Conservation (phyloP, 1,140 invertebrate genomes). For the Riptortus pedestris region DNA sequence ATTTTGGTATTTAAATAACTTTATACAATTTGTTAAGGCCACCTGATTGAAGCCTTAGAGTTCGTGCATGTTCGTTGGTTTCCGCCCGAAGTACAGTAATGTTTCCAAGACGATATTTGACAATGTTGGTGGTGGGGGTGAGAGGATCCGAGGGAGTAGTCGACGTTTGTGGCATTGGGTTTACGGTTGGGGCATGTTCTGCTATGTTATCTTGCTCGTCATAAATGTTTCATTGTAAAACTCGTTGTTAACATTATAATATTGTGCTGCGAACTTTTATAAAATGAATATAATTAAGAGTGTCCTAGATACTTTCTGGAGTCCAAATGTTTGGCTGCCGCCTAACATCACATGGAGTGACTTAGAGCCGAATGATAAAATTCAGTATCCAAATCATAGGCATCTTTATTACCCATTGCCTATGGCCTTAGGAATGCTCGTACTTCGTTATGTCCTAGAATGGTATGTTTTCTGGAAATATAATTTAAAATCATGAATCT, state of each 20-base stretch:
- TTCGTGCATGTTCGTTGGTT: no score
- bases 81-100: no score
- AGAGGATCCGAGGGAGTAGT: not conserved
- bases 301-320: conserved; percentile 61
- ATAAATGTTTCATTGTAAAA: no score
- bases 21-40: no score
- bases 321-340: conserved; percentile 73
- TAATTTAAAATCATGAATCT: not conserved
- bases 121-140: not conserved
- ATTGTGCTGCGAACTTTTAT: no score
- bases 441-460: conserved; percentile 65
- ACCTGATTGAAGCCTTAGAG: no score
- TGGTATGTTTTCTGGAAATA: conserved; percentile 63
- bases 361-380: conserved; percentile 61
- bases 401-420: conserved; percentile 71
- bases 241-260: no score
- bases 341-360: conserved; percentile 84
- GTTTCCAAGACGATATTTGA: no score
- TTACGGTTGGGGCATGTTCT: not conserved
- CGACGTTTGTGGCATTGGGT: not conserved
- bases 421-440: conserved; percentile 62
- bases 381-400: conserved; percentile 67
- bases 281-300: conserved; percentile 29
- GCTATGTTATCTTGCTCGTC: not conserved
- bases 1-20: no score